phyloP scores from a whole-genome alignment of 2,797 vertebrate species.

The Merluccius polli region DNA sequence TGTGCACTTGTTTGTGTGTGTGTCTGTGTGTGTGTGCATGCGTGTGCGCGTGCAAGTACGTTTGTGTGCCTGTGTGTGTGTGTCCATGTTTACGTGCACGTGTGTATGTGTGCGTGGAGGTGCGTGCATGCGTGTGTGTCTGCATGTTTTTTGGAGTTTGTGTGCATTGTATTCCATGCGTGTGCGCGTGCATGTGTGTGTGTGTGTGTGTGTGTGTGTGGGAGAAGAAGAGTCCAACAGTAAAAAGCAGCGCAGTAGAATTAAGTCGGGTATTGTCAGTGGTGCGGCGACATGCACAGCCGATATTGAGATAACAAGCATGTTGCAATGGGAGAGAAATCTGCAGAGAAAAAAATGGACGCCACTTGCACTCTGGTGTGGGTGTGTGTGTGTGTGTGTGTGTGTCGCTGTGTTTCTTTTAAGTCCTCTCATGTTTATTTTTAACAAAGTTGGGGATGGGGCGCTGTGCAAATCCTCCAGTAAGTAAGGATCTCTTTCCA shows the following conservation, averaged over 20 bases:
- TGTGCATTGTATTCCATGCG: slow-evolving; percentile 11
- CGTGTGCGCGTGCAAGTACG: neutral
- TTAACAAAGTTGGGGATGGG: neutral
- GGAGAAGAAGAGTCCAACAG: neutral
- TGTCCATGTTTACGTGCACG: too few species aligned
- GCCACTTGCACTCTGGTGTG: neutral
- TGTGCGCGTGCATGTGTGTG: slow-evolving; percentile 17
- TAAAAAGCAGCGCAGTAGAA: neutral
- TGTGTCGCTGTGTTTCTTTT: too few species aligned
- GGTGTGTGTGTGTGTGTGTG: neutral
- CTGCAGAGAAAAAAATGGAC: slow-evolving; percentile 27
- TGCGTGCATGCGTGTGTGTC: too few species aligned
- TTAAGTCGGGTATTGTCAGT: slow-evolving; percentile 54
- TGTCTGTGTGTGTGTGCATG: neutral
- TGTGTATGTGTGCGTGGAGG: too few species aligned
- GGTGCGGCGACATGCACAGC: slow-evolving; percentile 38
- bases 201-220: slow-evolving; percentile 3
- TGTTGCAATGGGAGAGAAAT: slow-evolving; percentile 26
- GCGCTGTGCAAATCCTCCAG: neutral
- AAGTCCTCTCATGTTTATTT: neutral
- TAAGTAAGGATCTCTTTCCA: neutral
- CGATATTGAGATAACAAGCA: slow-evolving; percentile 61
- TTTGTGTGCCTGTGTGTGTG: neutral
- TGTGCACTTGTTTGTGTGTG: neutral
- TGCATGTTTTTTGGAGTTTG: too few species aligned